phyloP scores from a whole-genome alignment of 2,113 vertebrate species.

The Ceyx margarethae region DNA sequence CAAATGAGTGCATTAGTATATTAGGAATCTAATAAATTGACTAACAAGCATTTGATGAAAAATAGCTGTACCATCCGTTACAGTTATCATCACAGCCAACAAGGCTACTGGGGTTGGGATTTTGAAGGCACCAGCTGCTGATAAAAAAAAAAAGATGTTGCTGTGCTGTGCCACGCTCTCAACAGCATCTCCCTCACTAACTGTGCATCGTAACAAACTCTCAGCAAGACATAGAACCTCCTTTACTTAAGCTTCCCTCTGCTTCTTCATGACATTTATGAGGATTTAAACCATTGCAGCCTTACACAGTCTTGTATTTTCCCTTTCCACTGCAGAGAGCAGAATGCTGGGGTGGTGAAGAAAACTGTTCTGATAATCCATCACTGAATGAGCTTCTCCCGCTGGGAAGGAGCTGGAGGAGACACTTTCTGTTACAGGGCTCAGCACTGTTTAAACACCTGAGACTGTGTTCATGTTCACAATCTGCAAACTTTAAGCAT shows the following conservation, averaged over 20 bases:
- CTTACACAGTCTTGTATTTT: neutral
- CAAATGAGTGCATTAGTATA: constrained; percentile 71
- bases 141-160: neutral
- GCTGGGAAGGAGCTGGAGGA: neutral
- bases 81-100: constrained; percentile 59
- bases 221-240: neutral
- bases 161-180: neutral
- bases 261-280: neutral
- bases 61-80: constrained; percentile 57
- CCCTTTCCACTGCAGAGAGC: neutral
- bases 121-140: constrained; percentile 45
- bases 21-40: constrained; percentile 70
- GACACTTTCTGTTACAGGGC: fast-evolving
- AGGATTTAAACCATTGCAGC: neutral
- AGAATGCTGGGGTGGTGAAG: neutral
- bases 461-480: neutral
- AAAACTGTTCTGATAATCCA: neutral
- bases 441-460: neutral
- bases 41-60: constrained; percentile 73
- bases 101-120: constrained; percentile 27
- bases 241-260: neutral
- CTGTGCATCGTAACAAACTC: neutral
- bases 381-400: neutral
- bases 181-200: neutral
- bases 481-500: neutral